Evolutionary conservation across 2,797 vertebrate species (phyloP), one percentile per base, ranked within the genome.

Genomic region (Gymnocypris eckloni): DNA sequence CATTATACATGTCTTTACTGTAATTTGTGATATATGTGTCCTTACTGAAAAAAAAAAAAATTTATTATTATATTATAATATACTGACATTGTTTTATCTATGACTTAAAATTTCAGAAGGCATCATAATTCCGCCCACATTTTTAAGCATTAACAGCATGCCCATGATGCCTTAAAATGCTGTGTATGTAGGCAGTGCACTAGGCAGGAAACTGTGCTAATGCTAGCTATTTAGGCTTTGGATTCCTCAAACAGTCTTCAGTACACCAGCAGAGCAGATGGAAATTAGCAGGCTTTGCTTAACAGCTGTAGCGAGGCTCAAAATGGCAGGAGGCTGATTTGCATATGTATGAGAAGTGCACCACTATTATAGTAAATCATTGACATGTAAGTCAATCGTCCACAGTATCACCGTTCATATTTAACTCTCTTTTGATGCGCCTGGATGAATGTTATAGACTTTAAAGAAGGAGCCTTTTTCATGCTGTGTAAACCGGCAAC

Each of bases 331-430:
- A 75, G 82, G 45, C 41, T 52, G n/a, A 76, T 77, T 84, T 67
- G 33, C 72, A 84, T 84, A 77, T 77, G 72, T 28, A 77, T 84
- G 72, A 84, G 82, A 1, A 8, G 10, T 41, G 33, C 82, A 22
- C 33, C 45, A 43, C 82, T 28, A 67, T 84, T 84, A 22, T 67
- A 54, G 82, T 69, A 15, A 84, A 67, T 77, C 72, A 77, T 77
- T 83, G 61, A 69, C 59, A 84, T 77, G 72, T 11, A 77, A 77
- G 82, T 77, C 61, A 77, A 67, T 77, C 33, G 13, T 83, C 61
- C 59, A 83, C 33, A 41, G 72, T 15, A 28, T 67, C 72, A 66
- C 72, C 72, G 43, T 84, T 77, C 45, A 28, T 54, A 84, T 69
- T 52, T 73, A 84, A 54, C 59, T 77, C 1, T 77, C 59, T 66